Conservation (phyloP, 2,888 invertebrate species). For the Ommatoiulus sabulosus region DNA sequence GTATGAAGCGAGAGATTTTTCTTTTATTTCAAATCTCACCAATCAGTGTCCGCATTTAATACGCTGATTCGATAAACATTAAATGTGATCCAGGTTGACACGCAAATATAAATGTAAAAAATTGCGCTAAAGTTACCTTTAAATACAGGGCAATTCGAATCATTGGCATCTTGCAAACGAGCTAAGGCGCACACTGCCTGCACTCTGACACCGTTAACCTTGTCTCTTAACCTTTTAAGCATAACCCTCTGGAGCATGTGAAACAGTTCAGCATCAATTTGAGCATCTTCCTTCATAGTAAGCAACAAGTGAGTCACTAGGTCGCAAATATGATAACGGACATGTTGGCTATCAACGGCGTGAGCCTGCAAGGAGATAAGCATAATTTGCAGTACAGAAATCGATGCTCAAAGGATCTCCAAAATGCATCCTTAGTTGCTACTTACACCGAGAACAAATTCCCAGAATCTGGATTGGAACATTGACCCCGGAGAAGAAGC, state of each 20-base stretch:
- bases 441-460: slow-evolving; percentile 42
- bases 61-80: no score
- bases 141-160: slow-evolving; percentile 81
- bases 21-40: neutral
- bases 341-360: slow-evolving; percentile 70
- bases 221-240: slow-evolving; percentile 77
- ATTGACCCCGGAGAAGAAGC: slow-evolving; percentile 61
- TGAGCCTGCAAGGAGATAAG: slow-evolving; percentile 66
- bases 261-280: slow-evolving; percentile 81
- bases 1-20: neutral
- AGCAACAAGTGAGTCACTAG: slow-evolving; percentile 81
- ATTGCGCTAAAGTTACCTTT: slow-evolving; percentile 68
- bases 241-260: slow-evolving; percentile 79
- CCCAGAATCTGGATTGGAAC: slow-evolving; percentile 52
- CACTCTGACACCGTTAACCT: slow-evolving; percentile 79
- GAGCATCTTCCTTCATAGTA: slow-evolving; percentile 80
- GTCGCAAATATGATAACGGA: slow-evolving; percentile 82
- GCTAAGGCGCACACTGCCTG: slow-evolving; percentile 84
- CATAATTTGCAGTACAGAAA: no score
- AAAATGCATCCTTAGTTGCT: no score
- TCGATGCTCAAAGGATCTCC: no score
- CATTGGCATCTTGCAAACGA: slow-evolving; percentile 82
- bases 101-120: neutral
- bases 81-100: no score
- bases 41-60: no score